Base-by-base conservation (phyloP, 2,797 vertebrate genomes). In the Synanceia verrucosa region DNA sequence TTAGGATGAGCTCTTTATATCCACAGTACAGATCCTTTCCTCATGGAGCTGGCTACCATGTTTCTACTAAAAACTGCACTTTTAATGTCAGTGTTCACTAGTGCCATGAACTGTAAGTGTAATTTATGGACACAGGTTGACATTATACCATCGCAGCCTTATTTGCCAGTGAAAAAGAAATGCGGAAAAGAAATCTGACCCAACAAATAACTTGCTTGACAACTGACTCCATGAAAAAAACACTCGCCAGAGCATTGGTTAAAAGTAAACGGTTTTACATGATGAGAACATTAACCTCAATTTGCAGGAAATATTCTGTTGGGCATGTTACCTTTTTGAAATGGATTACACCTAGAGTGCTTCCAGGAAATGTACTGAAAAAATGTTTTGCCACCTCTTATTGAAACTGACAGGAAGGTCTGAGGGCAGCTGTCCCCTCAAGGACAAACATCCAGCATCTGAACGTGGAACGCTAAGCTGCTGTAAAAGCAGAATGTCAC, bases 371-470 rank as follows among this genome's bases (percentile, higher is more conserved):
- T 56, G 26, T 65, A 63, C 41, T 5, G 47, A 52, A 76, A 56
- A 80, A 86, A 76, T 65, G 65, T 37, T 52, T 47, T 70, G 61
- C 64, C 79, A 68, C 53, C 43, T 81, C 66, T 86, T 78, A 81
- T 79, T 78, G 39, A 78, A 87, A 67, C 52, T 88, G 89, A 89
- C 85, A 86, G 82, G 70, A 57, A 80, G 78, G 78, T 87, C 82
- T 83, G 59, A 84, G 89, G 81, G 76, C 87, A 88, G 69, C 85
- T 79, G 82, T 88, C 80, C 85, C 88, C 79, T 88, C 67, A 84
- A 89, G 90, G 84, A 84, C 83, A 81, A 82, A 83, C 70, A 84
- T 63, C 43, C 37, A 47, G 61, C 58, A 55, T 79, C 51, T 75
- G 55, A 85, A 81, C 73, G 65, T 78, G 79, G 41, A 78, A 70